Conservation (phyloP, 2,888 invertebrate species). For the Dryobota labecula region DNA sequence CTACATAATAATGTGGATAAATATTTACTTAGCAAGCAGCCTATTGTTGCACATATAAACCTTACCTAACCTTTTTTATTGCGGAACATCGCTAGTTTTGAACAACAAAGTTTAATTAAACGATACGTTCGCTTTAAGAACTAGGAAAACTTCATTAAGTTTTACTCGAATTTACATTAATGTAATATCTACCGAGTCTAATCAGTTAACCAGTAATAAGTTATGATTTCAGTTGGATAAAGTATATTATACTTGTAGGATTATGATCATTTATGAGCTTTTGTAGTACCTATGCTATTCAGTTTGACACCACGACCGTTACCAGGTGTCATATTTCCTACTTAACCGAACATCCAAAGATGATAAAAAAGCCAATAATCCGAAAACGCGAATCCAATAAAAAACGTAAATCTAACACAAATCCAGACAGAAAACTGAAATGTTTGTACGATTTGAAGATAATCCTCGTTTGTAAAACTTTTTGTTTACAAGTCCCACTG, state of each 20-base stretch:
- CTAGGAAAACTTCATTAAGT: neutral
- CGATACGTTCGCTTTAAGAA: neutral
- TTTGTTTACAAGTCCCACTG: slow-evolving; percentile 55
- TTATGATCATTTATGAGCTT: neutral
- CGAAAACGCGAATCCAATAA: slow-evolving; percentile 15
- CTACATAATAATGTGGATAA: neutral
- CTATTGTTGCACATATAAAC: too few relatives aligned
- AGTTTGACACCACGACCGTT: too few relatives aligned
- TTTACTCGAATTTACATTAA: too few relatives aligned
- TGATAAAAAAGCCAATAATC: slow-evolving; percentile 20
- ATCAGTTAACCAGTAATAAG: neutral
- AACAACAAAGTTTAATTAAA: neutral
- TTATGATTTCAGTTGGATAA: neutral
- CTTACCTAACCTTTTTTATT: too few relatives aligned
- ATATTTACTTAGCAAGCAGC: neutral
- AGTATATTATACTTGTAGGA: neutral
- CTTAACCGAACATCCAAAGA: neutral
- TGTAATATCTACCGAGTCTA: neutral
- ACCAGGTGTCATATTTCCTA: neutral
- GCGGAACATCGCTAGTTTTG: too few relatives aligned
- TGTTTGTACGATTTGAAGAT: slow-evolving; percentile 27
- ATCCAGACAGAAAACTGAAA: slow-evolving; percentile 9
- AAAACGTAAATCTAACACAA: slow-evolving; percentile 19
- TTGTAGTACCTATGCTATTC: too few relatives aligned
- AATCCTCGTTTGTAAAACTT: slow-evolving; percentile 48